Percentiles rank a stretch among this genome's conserved stretches.
These are phyloP conservation scores for Ectobius pallidus DNA, from an alignment of 2,888 invertebrate genomes.

Conservation along the genomic window DNA sequence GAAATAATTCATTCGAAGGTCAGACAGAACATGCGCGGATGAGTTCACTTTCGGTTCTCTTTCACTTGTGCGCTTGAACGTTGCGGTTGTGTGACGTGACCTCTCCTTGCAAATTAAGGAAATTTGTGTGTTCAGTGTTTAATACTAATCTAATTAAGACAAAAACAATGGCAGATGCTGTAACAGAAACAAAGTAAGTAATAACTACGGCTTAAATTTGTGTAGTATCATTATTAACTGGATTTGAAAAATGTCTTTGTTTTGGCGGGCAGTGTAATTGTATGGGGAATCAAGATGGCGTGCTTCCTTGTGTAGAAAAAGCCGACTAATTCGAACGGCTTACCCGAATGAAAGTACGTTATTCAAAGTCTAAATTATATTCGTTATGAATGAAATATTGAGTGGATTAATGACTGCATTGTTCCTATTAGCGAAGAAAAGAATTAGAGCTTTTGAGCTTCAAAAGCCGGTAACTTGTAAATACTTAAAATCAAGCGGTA, in stretches of 20 bases:
- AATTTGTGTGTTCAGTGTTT: slow-evolving; percentile 26
- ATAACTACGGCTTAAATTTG: slow-evolving; percentile 28
- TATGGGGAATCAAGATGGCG: slow-evolving; percentile 39
- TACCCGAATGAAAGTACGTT: too few relatives aligned
- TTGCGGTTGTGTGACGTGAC: slow-evolving; percentile 35
- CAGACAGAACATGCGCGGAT: slow-evolving; percentile 40
- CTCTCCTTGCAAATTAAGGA: slow-evolving; percentile 24
- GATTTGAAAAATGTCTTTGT: slow-evolving; percentile 37
- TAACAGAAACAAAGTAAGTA: slow-evolving; percentile 70
- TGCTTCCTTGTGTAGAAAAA: slow-evolving; percentile 5
- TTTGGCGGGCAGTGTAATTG: slow-evolving; percentile 41
- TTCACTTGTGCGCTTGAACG: slow-evolving; percentile 37
- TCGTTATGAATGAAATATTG: too few relatives aligned
- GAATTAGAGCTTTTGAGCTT: too few relatives aligned
- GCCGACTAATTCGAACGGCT: too few relatives aligned
- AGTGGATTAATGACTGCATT: too few relatives aligned
- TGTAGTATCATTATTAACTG: slow-evolving; percentile 25
- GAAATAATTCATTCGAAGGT: slow-evolving; percentile 40
- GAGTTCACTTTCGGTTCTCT: slow-evolving; percentile 40
- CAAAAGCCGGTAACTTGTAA: too few relatives aligned
- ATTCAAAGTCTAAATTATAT: too few relatives aligned
- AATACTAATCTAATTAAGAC: slow-evolving; percentile 2
- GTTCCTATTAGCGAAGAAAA: too few relatives aligned
- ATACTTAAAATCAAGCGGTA: too few relatives aligned
- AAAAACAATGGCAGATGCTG: slow-evolving; percentile 67